phyloP scores from a whole-genome alignment of 1,140 invertebrate genomes.

The Macrocentrus cingulum region DNA sequence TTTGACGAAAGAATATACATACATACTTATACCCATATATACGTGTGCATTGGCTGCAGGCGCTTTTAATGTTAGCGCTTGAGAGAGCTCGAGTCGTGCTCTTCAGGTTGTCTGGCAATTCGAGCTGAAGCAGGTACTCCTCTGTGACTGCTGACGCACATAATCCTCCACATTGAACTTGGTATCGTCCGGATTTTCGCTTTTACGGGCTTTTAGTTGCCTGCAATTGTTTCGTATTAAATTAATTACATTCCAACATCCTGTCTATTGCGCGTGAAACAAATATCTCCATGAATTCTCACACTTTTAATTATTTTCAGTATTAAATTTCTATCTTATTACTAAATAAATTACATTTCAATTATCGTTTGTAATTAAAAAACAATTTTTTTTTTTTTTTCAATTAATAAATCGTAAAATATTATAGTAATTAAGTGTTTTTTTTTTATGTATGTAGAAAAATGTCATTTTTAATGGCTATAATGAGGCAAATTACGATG shows the following conservation, averaged over 20 bases:
- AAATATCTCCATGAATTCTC: no score
- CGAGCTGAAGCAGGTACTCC: conserved; percentile 53
- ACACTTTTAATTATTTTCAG: no score
- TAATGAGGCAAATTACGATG: no score
- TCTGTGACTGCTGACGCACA: conserved; percentile 65
- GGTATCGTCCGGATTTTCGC: conserved; percentile 59
- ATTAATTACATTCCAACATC: not conserved
- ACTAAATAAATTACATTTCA: no score
- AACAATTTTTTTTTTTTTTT: conserved; percentile 2
- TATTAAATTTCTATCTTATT: no score
- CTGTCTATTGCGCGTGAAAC: not conserved
- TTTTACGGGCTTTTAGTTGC: conserved; percentile 65
- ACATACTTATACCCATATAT: no score
- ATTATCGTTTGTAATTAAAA: no score
- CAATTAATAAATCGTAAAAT: conserved; percentile 4
- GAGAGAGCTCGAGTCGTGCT: not conserved
- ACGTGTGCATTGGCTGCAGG: no score
- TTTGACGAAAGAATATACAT: conserved; percentile 25
- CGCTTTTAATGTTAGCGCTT: conserved; percentile 17
- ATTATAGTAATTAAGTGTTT: no score
- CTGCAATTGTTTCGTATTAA: conserved; percentile 56
- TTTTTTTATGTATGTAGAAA: no score
- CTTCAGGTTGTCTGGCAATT: conserved; percentile 52
- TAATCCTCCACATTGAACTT: conserved; percentile 72
- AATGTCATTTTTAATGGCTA: no score